Base-by-base conservation (phyloP, 2,113 vertebrate species). In the Myotis yumanensis region DNA sequence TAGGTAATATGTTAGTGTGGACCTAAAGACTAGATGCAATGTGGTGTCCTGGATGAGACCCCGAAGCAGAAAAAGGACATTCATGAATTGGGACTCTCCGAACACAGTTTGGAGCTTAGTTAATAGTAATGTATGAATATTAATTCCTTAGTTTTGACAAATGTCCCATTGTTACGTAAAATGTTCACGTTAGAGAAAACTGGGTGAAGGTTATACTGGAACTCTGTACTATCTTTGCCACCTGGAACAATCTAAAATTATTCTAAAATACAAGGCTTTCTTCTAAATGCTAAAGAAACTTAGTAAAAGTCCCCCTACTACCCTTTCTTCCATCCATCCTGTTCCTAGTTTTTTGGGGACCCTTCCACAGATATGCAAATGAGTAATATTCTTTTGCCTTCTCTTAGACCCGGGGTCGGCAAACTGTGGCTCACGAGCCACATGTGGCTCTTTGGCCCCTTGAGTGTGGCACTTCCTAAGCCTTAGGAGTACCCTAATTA, bases 121-220 rank as follows among this genome's bases (percentile, higher is more conserved):
- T 90, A 69, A 75, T 90, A 93, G 88, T 91, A 95, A 91, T 22
- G 54, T 22, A 48, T 62, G 30, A 51, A 25, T 30, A 46, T 40
- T 90, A 77, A 91, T 92, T 57, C 88, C 77, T 92, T 51, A 15
- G 48, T 90, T 92, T 91, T 77, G 71, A 95, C 90, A 86, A 91
- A 96, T 23, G 51, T 43, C 51, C 85, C 46, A 25, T 95, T 93
- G 91, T 97, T 96, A 96, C 51, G 76, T 87, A 92, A 96, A 96
- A 93, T 37, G 40, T 72, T 87, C 73, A 69, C 22, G 4, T 75
- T 51, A 40, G 40, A 81, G 57, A 73, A 91, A 89, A 94, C 87
- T 18, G 43, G 73, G 46, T 86, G 80, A 86, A 48, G 62, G n/a
- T 86, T 91, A 64, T 52, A 23, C 28, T 16, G 86, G 95, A 92